A percentile compares a stretch with the other conserved stretches of the same genome.
phyloP scores from a whole-genome alignment of 2,797 vertebrate species.

The Phrynocephalus guinanensis region DNA sequence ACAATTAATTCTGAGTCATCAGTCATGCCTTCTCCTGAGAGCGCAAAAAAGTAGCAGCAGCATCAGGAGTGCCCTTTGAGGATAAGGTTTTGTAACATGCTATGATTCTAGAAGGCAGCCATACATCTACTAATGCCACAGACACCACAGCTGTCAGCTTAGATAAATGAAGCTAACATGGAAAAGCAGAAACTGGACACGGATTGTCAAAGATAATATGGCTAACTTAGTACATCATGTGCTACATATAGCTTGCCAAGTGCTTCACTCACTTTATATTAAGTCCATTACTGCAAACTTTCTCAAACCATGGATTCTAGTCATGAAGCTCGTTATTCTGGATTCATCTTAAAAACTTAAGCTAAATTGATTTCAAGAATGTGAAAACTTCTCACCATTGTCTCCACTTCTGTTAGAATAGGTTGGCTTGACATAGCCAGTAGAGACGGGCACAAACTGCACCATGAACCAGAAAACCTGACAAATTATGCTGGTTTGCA shows the following conservation, averaged over 20 bases:
- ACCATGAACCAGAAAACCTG: too few relatives aligned
- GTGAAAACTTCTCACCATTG: too few relatives aligned
- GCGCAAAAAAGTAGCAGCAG: constrained; percentile 42
- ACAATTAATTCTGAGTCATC: constrained; percentile 65
- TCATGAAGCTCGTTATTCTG: neutral
- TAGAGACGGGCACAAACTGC: too few relatives aligned
- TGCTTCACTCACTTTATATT: constrained; percentile 8
- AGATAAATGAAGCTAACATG: constrained; percentile 38
- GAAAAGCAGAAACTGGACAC: constrained; percentile 34
- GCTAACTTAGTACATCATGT: constrained; percentile 46
- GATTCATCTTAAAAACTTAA: neutral
- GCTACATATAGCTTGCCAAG: constrained; percentile 41
- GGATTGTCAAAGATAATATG: constrained; percentile 39
- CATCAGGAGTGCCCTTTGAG: constrained; percentile 48
- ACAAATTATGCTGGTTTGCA: too few relatives aligned
- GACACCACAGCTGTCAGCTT: constrained; percentile 46
- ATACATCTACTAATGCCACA: constrained; percentile 50
- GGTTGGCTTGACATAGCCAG: too few relatives aligned
- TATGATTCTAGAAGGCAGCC: constrained; percentile 48
- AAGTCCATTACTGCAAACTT: constrained; percentile 31
- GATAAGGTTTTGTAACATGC: constrained; percentile 47
- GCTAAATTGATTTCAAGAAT: neutral
- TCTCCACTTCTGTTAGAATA: too few relatives aligned
- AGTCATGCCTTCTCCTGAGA: constrained; percentile 48
- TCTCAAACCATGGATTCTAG: neutral